Evolutionary conservation across 2,888 invertebrate species (phyloP), one percentile per base, ranked within the genome.

Genomic region (Latrodectus hesperus): DNA sequence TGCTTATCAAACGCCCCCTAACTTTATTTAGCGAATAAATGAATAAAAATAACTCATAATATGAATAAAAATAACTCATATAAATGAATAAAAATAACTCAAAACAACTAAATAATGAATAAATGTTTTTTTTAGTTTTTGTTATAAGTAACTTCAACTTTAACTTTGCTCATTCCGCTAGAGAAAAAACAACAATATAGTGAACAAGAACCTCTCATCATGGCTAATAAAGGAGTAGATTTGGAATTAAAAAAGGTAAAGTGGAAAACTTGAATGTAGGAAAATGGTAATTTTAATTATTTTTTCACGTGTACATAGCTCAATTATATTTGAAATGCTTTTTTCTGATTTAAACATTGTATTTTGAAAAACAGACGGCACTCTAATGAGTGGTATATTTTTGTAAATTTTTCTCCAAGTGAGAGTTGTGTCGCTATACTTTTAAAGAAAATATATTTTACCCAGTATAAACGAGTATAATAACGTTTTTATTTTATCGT

Each of bases 241-340:
- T 72, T 84, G 65, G 84, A 84, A 77, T 72, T 84, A 38, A 84
- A 84, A 72, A 84, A 84, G 64, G 84, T 84, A 26, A 53, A 14
- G 11, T 17, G n/a, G 12, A 10, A 10, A 38, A 38, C 4, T 38
- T 38, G 38, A 38, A 38, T 38, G 38, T 4, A 6, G 38, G 4
- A 12, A 52, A 8, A 52, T n/a, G 4, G 38, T n/a, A 17, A 9
- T 67, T 60, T 75, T 49, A 22, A 16, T 73, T 38, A 38, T 26
- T 8, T 9, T 60, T 73, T 14, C 22, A 26, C 53, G 2, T 12
- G 14, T 22, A 5, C 9, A 6, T 2, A 22, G 16, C 12, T 17
- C 17, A 14, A 52, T 14, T 16, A 14, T 16, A 49, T 17, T 49
- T 64, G 6, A 14, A 60, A 17, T 72, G 4, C 6, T 38, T 16